These are phyloP conservation scores for Champsocephalus esox DNA, from an alignment of 2,797 vertebrate genomes.

Conservation along the genomic window DNA sequence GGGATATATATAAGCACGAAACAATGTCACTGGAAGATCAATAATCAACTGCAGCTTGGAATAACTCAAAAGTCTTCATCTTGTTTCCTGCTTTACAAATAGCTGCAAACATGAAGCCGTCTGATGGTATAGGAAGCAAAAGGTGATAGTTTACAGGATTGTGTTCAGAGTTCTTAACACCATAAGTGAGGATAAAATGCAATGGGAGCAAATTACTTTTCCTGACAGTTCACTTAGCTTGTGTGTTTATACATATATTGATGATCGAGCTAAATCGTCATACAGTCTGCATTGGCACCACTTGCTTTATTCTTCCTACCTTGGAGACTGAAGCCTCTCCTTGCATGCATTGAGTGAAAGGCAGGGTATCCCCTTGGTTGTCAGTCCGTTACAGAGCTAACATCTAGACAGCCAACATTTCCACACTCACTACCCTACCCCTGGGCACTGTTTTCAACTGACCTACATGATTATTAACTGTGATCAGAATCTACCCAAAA, in stretches of 20 bases:
- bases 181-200: background rate
- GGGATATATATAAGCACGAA: constrained; percentile 18
- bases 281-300: background rate
- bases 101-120: constrained; percentile 18
- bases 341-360: background rate
- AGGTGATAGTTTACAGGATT: constrained; percentile 9
- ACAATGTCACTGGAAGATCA: constrained; percentile 28
- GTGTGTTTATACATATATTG: background rate
- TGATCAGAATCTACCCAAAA: constrained; percentile 7
- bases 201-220: constrained; percentile 1
- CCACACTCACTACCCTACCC: background rate
- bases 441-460: constrained; percentile 10
- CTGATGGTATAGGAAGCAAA: background rate
- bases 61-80: constrained; percentile 7
- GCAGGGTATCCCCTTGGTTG: background rate
- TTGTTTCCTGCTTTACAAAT: constrained; percentile 18
- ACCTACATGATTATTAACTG: background rate
- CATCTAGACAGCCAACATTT: background rate
- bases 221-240: background rate
- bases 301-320: background rate
- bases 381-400: constrained; percentile 11
- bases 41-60: constrained; percentile 18
- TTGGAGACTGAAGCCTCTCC: background rate
- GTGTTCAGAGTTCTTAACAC: background rate
- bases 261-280: background rate